phyloP scores from a whole-genome alignment of 2,113 vertebrate genomes.

The Spilogale gracilis region DNA sequence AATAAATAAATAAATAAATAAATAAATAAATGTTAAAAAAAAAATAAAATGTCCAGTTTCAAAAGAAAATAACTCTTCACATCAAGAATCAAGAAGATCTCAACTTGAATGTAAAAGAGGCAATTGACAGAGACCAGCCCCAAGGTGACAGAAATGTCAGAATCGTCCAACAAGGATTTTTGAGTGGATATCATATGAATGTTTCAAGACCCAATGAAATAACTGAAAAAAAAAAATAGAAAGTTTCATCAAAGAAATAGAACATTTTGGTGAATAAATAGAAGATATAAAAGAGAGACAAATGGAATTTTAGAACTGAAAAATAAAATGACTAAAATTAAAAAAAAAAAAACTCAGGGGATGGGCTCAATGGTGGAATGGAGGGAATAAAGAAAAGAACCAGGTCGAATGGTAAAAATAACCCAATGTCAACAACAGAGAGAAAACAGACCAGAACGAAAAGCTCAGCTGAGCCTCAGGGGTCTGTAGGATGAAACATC shows the following conservation, averaged over 20 bases:
- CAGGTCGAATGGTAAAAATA: not conserved
- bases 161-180: constrained; percentile 8
- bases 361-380: not conserved
- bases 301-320: constrained; percentile 41
- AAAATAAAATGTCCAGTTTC: not conserved
- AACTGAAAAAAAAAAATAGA: not conserved
- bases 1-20: too few relatives aligned
- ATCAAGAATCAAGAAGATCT: not conserved
- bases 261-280: not conserved
- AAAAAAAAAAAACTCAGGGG: not conserved
- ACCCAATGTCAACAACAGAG: not conserved
- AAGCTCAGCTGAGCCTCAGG: not conserved
- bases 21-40: too few relatives aligned
- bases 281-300: not conserved
- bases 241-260: constrained; percentile 10
- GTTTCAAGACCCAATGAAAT: not conserved
- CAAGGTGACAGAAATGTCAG: not conserved
- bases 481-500: not conserved
- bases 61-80: not conserved
- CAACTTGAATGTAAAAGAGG: not conserved
- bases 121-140: not conserved
- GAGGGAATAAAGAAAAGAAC: not conserved
- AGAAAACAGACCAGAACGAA: not conserved
- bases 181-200: not conserved
- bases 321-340: not conserved